Base-by-base conservation (phyloP, 2,113 vertebrate genomes). In the Calypte anna region DNA sequence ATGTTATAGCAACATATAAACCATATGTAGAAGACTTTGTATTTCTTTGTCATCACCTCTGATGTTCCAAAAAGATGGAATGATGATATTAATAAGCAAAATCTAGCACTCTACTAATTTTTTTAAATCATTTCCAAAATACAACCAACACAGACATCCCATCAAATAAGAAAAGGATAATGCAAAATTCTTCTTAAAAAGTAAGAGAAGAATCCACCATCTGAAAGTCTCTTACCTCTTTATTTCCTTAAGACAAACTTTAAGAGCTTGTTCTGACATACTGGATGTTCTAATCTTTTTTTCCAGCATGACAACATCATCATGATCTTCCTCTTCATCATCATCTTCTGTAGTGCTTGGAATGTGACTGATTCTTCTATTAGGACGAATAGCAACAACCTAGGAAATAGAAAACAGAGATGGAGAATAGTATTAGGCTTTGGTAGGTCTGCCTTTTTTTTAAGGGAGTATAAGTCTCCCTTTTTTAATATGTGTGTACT, bases 241-340 rank as follows among this genome's bases (percentile, higher is more conserved):
- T 15, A 99, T 98, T 95, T 99, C 99, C 89, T 99, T 99, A 54
- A 99, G 86, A 83, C 99, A 99, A 94, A 99, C 98, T 96, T 97
- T 98, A 59, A 99, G 97, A 14, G 99, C 99, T 79, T 98, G 98
- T 75, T 99, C 99, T 3, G 99, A 98, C 99, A 99, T 99, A 83
- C 96, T 98, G 36, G 98, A 99, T 4, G 96, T 96, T 44, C 98
- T 98, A 11, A 99, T 98, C 94, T 99, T 99, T 93, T 97, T 99
- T 96, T 99, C 99, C 77, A 99, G 96, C 61, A 98, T 94, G 22
- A 98, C 94, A 11, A 97, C 97, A 88, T 99, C 99, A 96, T 99
- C 98, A 2, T 98, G 98, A 86, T 99, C 99, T 50, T 99, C 99
- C 9, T 99, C 99, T 3, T 99, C 99, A 28, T 98, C 98, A 3